Evolutionary conservation across 2,797 vertebrate species (phyloP).

Genomic region (Silurus lanzhouensis): DNA sequence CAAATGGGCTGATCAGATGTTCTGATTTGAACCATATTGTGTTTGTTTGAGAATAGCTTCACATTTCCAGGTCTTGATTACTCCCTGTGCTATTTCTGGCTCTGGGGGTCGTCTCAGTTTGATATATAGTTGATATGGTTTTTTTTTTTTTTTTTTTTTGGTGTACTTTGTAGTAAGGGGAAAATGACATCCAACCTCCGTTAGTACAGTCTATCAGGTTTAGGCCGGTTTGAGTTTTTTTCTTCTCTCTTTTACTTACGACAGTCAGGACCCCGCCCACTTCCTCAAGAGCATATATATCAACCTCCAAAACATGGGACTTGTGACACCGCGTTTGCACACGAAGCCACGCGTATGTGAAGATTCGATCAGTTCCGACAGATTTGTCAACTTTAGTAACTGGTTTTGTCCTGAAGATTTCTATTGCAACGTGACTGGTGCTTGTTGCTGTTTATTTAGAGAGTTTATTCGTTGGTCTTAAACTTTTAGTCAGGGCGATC

Average conservation of each 20-base stretch:
- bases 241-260: conserved; percentile 35
- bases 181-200: conserved; percentile 21
- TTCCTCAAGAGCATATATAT: conserved; percentile 46
- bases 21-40: conserved; percentile 8
- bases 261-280: conserved; percentile 43
- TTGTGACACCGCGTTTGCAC: conserved; percentile 39
- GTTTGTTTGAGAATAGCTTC: conserved; percentile 6
- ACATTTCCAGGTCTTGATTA: conserved; percentile 7
- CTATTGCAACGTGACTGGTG: not conserved
- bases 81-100: not conserved
- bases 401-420: not conserved
- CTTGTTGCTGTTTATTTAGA: not conserved
- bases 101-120: not conserved
- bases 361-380: not conserved
- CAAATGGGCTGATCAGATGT: not conserved
- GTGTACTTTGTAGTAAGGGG: conserved; percentile 26
- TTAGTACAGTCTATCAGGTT: conserved; percentile 39
- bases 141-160: not conserved
- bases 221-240: conserved; percentile 41
- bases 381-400: not conserved
- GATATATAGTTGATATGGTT: conserved; percentile 1
- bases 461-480: not conserved
- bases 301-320: conserved; percentile 46
- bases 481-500: conserved; percentile 47
- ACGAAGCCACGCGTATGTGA: not conserved